Evolutionary conservation across 1,140 invertebrate genomes (phyloP).

Genomic region (Drosophila busckii): DNA sequence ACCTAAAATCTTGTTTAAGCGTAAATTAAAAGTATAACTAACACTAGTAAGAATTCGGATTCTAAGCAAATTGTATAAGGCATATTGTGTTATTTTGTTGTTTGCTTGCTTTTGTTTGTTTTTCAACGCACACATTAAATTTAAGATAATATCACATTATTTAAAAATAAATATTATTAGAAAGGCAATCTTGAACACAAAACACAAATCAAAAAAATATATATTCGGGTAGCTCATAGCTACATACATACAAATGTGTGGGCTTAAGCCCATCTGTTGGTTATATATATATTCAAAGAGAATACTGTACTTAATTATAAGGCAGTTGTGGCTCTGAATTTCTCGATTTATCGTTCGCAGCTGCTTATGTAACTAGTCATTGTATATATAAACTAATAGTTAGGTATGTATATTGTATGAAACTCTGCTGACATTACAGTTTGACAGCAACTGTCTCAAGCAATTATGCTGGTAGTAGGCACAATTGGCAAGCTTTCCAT

Average conservation of each 20-base stretch:
- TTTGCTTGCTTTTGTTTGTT: slow-evolving; percentile 14
- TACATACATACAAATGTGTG: no score
- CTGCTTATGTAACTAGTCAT: slow-evolving; percentile 9
- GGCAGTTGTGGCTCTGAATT: slow-evolving; percentile 56
- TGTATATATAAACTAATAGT: slow-evolving; percentile 6
- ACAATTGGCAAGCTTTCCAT: slow-evolving; percentile 56
- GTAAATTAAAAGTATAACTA: no score
- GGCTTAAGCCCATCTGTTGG: slow-evolving; percentile 27
- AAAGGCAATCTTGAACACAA: slow-evolving; percentile 26
- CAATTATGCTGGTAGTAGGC: no score
- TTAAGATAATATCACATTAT: slow-evolving; percentile 74
- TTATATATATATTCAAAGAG: slow-evolving; percentile 26
- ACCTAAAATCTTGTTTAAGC: no score
- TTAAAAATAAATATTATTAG: slow-evolving; percentile 66
- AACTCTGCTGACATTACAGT: no score
- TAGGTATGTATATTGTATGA: slow-evolving; percentile 3
- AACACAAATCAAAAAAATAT: slow-evolving; percentile 14
- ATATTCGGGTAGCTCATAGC: slow-evolving; percentile 28
- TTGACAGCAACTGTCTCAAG: no score
- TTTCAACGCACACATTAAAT: slow-evolving; percentile 39
- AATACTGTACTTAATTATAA: slow-evolving; percentile 67
- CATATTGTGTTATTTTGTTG: slow-evolving; percentile 6
- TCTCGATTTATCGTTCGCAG: slow-evolving; percentile 18
- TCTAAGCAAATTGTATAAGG: slow-evolving; percentile 9
- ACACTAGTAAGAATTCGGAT: no score